Evolutionary conservation across 1,140 invertebrate species (phyloP), one percentile per base, ranked within the genome.

Genomic region (Drosophila yakuba): DNA sequence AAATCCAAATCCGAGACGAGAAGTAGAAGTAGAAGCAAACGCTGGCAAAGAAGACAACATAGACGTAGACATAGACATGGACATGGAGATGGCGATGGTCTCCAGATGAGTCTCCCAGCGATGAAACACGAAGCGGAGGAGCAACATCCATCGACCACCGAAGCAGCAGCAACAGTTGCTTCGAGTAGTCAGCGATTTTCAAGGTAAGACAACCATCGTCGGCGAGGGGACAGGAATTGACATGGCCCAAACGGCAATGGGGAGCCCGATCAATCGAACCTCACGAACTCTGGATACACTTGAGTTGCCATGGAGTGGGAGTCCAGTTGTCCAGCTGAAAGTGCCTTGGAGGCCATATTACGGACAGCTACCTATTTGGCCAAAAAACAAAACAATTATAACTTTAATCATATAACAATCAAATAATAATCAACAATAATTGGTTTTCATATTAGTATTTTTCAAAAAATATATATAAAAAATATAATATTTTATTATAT

Each of bases 181-280:
- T 43, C 50, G 69, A 86, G 69, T 72, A 77, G 69, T 76, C 79
- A 72, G 66, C 76, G 83, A 83, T 88, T 88, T 86, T 86, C 82
- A 86, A 86, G 82, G 82, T 86, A 86, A 86, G 82, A 88, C 82
- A 85, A 85, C 77, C 58, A 47, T 41, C 23, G 20, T 52, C 28
- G 50, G 36, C 41, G 11, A 50, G 72, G 48, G 17, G 23, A 44
- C 7, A 23, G 68, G 57, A 60, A 20, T 38, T 38, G 43, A 43
- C 23, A n/a, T 39, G 43, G 36, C 25, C 32, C 5, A 17, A 52
- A 36, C 50, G 50, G 50, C 50, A 17, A 64, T 50, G 25, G 55
- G 32, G 61, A 61, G 39, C 5, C 17, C 57, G 54, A 36, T 43
- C 39, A n/a, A 47, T 14, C 50, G 35, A 36, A 32, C 8, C n/a